Evolutionary conservation across 1,140 invertebrate genomes (phyloP).

Genomic region (Calephelis virginiensis): DNA sequence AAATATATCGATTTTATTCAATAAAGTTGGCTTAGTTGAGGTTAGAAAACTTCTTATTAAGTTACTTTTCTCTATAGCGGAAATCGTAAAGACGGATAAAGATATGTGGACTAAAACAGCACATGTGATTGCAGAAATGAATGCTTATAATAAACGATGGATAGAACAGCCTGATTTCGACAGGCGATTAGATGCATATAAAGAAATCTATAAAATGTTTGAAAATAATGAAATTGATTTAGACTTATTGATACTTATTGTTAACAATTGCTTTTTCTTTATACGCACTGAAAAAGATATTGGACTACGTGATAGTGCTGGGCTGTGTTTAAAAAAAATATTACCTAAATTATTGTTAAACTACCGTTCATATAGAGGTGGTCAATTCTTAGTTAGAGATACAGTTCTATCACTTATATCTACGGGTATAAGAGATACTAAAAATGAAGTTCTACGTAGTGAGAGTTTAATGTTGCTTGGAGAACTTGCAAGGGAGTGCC

Average conservation of each 20-base stretch:
- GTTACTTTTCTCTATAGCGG: constrained; percentile 79
- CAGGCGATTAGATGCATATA: constrained; percentile 86
- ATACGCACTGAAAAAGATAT: constrained; percentile 89
- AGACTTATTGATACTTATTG: constrained; percentile 85
- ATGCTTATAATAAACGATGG: constrained; percentile 91
- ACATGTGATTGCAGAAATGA: constrained; percentile 84
- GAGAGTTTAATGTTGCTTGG: constrained; percentile 89
- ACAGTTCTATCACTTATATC: constrained; percentile 85
- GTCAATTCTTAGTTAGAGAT: constrained; percentile 85
- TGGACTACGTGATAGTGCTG: constrained; percentile 88
- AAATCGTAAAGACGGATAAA: constrained; percentile 63
- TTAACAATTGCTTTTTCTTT: constrained; percentile 91
- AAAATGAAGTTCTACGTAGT: constrained; percentile 83
- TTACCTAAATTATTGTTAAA: constrained; percentile 80
- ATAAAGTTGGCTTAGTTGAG: constrained; percentile 78
- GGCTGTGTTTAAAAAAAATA: constrained; percentile 84
- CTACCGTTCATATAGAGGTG: constrained; percentile 72
- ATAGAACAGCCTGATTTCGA: constrained; percentile 96
- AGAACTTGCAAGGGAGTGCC: constrained; percentile 85
- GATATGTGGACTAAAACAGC: constrained; percentile 58
- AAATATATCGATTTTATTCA: constrained; percentile 83
- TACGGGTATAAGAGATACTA: constrained; percentile 82
- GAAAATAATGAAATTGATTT: constrained; percentile 79
- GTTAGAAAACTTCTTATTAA: constrained; percentile 83
- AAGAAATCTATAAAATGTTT: constrained; percentile 81